Evolutionary conservation across 2,888 invertebrate genomes (phyloP), one percentile per base, ranked within the genome.

Genomic region (Acrobasis suavella): DNA sequence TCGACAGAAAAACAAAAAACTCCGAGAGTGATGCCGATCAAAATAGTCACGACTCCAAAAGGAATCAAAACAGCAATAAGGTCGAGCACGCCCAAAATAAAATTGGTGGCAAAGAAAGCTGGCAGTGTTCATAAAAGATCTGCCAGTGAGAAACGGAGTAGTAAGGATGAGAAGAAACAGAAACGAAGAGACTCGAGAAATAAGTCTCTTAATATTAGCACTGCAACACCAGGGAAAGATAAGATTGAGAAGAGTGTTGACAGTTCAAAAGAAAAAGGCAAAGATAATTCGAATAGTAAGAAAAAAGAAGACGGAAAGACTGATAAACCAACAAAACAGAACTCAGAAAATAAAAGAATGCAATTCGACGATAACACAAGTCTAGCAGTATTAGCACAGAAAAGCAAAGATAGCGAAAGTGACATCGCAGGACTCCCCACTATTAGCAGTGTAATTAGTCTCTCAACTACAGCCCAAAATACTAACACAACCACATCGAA

Each of bases 371-470:
- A 91, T 50, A 78, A 91, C 61, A 81, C 77, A 3, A 82, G 74
- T n/a, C 67, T 88, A 62, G 85, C 87, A 0, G 75, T 77, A 0
- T 63, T 87, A 22, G 85, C 87, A 14, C 75, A 82, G 5, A 79
- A 80, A 62, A 69, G 71, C 0, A 64, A 68, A n/a, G 74, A 71
- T 17, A 65, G 62, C n/a, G 62, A 60, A 2, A 75, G 62, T 39
- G 73, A 72, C 9, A 63, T 68, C 0, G 59, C 71, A 1, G 76
- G 83, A 0, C 71, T 87, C 1, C 91, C 91, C 0, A 89, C 88
- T 0, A 90, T 89, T 14, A 89, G 80, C 64, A 81, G 81, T 60
- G 86, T 89, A 0, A 70, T 85, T 12, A 90, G 89, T 69, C 72
- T 91, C 0, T 86, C 87, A 0, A 77, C 78, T 0, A 66, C 72